Conservation (phyloP, 2,113 vertebrate species). For the Brachyhypopomus occidentalis region DNA sequence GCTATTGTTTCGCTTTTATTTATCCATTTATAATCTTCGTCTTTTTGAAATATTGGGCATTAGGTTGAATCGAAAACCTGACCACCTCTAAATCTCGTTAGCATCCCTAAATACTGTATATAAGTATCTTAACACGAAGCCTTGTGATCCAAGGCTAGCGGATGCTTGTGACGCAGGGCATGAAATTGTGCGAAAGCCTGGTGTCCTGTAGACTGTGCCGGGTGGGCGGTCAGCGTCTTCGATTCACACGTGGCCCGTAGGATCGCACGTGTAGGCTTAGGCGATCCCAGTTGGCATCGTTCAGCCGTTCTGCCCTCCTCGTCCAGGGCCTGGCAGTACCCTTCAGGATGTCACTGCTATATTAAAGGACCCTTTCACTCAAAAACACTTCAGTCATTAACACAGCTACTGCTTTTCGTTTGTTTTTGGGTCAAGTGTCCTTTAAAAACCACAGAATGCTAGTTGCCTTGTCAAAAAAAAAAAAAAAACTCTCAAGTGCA, state of each 20-base stretch:
- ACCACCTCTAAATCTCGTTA: conserved; percentile 45
- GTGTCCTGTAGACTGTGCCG: neutral
- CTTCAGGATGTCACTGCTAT: neutral
- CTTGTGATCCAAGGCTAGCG: no score
- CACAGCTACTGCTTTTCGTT: neutral
- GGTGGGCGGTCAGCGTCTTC: conserved; percentile 14
- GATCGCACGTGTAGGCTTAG: neutral
- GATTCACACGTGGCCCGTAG: conserved; percentile 31
- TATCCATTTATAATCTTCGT: conserved; percentile 28
- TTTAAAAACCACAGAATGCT: neutral
- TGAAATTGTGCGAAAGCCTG: neutral
- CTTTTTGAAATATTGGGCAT: conserved; percentile 1
- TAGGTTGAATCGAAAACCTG: conserved; percentile 62
- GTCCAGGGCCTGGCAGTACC: neutral
- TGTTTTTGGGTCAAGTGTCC: conserved; percentile 30
- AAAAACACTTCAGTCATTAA: neutral
- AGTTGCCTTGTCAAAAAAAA: neutral
- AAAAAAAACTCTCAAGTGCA: conserved; percentile 6
- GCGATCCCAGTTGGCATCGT: conserved; percentile 2
- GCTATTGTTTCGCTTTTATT: conserved; percentile 48
- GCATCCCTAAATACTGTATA: no score
- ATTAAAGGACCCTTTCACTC: conserved; percentile 19
- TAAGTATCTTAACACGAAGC: no score
- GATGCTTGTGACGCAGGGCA: no score
- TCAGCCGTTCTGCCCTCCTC: neutral